Evolutionary conservation across 2,113 vertebrate genomes (phyloP).

Genomic region (Pithys albifrons): DNA sequence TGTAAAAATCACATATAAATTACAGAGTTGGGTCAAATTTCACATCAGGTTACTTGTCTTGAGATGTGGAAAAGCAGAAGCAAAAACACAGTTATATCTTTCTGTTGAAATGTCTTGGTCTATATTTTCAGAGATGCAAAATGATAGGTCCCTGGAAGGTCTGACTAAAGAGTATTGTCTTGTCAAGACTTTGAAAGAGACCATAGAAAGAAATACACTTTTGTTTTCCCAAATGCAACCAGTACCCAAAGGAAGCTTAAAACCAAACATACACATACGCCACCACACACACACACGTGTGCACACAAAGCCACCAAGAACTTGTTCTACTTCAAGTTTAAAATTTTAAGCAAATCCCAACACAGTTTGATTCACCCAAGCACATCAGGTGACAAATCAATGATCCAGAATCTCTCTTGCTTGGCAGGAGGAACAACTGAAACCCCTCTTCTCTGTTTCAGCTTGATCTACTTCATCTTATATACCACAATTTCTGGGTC

Average conservation of each 20-base stretch:
- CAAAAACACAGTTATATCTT: neutral
- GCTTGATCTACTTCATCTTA: neutral
- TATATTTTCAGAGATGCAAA: neutral
- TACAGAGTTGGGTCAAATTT: neutral
- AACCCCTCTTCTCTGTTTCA: neutral
- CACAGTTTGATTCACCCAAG: neutral
- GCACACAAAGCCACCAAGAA: neutral
- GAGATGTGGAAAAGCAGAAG: neutral
- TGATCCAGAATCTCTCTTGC: neutral
- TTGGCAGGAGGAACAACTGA: neutral
- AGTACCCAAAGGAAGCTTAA: neutral
- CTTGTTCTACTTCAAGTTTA: neutral
- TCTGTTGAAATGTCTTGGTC: neutral
- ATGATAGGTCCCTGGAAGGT: neutral
- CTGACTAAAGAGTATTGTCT: neutral
- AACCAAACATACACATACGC: neutral
- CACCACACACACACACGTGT: neutral
- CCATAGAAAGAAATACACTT: neutral
- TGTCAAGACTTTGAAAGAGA: neutral
- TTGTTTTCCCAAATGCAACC: neutral
- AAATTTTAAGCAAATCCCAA: neutral
- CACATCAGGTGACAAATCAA: neutral
- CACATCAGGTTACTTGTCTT: neutral
- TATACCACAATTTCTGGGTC: neutral
- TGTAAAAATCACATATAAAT: neutral